phyloP scores from a whole-genome alignment of 37 sponge, comb jelly and placozoan genomes.

The Diacarnus erythraeanus region DNA sequence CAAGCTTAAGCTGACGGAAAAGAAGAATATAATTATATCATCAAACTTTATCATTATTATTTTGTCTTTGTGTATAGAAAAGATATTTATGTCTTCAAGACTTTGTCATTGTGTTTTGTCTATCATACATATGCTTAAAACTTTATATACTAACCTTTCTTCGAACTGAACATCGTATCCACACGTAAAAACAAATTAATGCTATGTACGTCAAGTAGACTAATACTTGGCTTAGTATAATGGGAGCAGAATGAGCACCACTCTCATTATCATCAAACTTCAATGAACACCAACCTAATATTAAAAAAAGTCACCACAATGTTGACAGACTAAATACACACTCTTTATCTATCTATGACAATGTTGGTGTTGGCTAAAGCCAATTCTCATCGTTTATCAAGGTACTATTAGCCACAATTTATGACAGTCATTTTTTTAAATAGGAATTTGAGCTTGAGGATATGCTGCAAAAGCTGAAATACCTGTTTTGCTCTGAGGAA shows the following conservation, averaged over 20 bases:
- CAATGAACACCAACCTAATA: constrained; percentile 37
- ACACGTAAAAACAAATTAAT: constrained; percentile 52
- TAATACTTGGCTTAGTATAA: constrained; percentile 48
- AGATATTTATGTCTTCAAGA: background rate
- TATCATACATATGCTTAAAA: too few relatives aligned
- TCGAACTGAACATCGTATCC: constrained; percentile 36
- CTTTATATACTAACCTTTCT: constrained; percentile 17
- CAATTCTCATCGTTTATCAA: too few relatives aligned
- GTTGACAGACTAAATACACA: too few relatives aligned
- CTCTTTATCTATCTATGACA: too few relatives aligned
- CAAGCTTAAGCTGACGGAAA: background rate
- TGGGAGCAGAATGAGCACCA: background rate
- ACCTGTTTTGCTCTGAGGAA: too few relatives aligned
- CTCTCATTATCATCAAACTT: background rate
- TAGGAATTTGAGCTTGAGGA: too few relatives aligned
- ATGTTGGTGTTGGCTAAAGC: too few relatives aligned
- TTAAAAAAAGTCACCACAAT: too few relatives aligned
- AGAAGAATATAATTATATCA: background rate
- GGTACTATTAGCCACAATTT: too few relatives aligned
- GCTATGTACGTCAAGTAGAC: constrained; percentile 45
- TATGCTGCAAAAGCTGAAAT: too few relatives aligned
- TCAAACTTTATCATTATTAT: background rate
- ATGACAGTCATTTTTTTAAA: too few relatives aligned
- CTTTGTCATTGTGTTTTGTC: too few relatives aligned
- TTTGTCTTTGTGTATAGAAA: background rate